Conservation (phyloP, 2,888 invertebrate genomes). For the Amblyteles armatorius region DNA sequence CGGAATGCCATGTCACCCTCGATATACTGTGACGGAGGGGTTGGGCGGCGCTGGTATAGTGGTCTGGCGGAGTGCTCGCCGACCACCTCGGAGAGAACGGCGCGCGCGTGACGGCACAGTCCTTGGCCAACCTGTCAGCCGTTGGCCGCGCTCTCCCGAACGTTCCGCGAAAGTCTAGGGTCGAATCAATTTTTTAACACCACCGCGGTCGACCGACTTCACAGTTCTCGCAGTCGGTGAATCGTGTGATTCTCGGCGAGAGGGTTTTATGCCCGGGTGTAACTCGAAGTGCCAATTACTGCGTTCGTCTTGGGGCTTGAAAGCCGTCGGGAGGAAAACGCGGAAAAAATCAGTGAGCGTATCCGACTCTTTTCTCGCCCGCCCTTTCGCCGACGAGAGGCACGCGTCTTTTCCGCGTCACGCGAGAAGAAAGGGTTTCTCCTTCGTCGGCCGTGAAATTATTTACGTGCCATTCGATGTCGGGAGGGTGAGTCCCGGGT, state of each 20-base stretch:
- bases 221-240: too few species aligned
- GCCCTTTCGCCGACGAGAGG: slow-evolving; percentile 23
- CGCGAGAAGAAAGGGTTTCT: slow-evolving; percentile 54
- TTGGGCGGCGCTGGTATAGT: slow-evolving; percentile 33
- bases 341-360: slow-evolving; percentile 3
- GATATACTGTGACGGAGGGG: slow-evolving; percentile 54
- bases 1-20: slow-evolving; percentile 63
- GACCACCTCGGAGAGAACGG: slow-evolving; percentile 28
- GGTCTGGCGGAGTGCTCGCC: slow-evolving; percentile 42
- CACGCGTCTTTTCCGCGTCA: slow-evolving; percentile 31
- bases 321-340: not conserved
- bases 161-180: not conserved
- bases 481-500: slow-evolving; percentile 50
- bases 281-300: slow-evolving; percentile 30
- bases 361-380: slow-evolving; percentile 1
- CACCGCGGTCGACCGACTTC: not conserved
- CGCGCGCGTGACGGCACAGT: not conserved
- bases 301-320: not conserved
- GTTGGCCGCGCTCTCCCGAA: not conserved
- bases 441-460: slow-evolving; percentile 63
- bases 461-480: slow-evolving; percentile 65
- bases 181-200: not conserved
- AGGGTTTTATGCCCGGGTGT: not conserved
- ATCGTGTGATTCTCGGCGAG: not conserved
- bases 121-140: not conserved